Conservation (phyloP, 2,113 vertebrate species). For the Pluvialis apricaria region DNA sequence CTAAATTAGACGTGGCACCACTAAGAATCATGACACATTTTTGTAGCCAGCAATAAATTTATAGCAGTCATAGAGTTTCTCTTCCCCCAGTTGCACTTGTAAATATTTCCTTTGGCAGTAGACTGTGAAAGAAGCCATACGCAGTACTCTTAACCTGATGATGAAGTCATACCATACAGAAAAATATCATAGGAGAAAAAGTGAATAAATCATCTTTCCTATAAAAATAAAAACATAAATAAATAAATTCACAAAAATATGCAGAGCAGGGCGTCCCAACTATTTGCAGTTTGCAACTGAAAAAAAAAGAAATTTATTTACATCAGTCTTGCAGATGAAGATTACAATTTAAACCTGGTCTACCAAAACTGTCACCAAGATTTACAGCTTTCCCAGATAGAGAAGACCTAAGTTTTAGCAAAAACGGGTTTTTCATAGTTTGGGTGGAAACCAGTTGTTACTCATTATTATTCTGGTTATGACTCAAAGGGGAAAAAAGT, state of each 20-base stretch:
- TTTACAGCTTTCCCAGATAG: neutral
- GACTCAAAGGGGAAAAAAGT: neutral
- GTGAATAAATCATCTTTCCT: neutral
- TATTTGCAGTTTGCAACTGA: neutral
- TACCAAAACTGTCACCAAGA: neutral
- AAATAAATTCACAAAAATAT: neutral
- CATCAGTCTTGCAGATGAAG: neutral
- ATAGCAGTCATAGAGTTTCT: neutral
- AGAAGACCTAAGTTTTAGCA: neutral
- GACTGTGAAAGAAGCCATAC: neutral
- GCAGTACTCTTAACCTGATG: neutral
- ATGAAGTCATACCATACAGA: neutral
- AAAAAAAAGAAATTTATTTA: neutral
- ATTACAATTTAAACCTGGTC: neutral
- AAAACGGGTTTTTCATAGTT: neutral
- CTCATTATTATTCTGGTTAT: constrained; percentile 33
- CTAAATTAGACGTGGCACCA: constrained; percentile 24
- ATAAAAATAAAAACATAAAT: neutral
- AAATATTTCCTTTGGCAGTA: constrained; percentile 47
- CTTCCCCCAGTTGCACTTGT: neutral
- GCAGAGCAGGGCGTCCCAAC: neutral
- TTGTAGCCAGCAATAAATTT: constrained; percentile 30
- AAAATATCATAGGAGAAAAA: neutral
- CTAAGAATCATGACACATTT: neutral
- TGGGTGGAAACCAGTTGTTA: constrained; percentile 38